A percentile compares a stretch with the other conserved stretches of the same genome.
These are phyloP conservation scores for Choristoneura rosaceana DNA, from an alignment of 2,888 invertebrate genomes.

Conservation along the genomic window DNA sequence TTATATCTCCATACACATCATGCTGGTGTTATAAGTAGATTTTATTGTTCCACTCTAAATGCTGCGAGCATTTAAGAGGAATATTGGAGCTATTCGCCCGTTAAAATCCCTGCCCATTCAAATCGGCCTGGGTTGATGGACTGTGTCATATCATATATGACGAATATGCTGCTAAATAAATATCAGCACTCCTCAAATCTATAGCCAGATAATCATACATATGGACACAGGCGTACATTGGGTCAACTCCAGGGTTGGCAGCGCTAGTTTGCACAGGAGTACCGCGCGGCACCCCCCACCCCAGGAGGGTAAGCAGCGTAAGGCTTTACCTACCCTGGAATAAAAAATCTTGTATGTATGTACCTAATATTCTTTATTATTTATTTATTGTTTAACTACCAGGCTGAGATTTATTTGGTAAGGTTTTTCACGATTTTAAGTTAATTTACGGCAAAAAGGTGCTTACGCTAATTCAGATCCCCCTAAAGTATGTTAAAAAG, in stretches of 20 bases:
- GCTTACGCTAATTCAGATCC: conserved; percentile 17
- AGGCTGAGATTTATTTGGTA: too few relatives aligned
- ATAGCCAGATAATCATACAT: too few relatives aligned
- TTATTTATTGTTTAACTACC: too few relatives aligned
- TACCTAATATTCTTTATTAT: too few relatives aligned
- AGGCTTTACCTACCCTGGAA: too few relatives aligned
- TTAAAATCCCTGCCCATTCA: conserved; percentile 1
- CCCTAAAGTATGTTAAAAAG: conserved; percentile 37
- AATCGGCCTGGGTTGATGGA: not conserved
- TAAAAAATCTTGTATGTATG: too few relatives aligned
- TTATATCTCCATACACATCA: not conserved
- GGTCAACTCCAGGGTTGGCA: too few relatives aligned
- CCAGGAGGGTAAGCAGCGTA: too few relatives aligned
- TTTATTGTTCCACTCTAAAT: not conserved
- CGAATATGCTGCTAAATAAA: conserved; percentile 3
- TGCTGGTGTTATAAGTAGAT: not conserved
- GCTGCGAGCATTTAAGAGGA: conserved; percentile 11
- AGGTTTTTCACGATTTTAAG: not conserved
- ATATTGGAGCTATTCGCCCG: conserved; percentile 12
- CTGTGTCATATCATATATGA: not conserved
- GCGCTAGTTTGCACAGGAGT: too few relatives aligned
- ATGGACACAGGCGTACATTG: too few relatives aligned
- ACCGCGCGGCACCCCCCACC: too few relatives aligned
- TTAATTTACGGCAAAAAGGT: conserved; percentile 13
- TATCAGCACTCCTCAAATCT: not conserved